phyloP scores from a whole-genome alignment of 2,797 vertebrate species.

The Vespertilio murinus region DNA sequence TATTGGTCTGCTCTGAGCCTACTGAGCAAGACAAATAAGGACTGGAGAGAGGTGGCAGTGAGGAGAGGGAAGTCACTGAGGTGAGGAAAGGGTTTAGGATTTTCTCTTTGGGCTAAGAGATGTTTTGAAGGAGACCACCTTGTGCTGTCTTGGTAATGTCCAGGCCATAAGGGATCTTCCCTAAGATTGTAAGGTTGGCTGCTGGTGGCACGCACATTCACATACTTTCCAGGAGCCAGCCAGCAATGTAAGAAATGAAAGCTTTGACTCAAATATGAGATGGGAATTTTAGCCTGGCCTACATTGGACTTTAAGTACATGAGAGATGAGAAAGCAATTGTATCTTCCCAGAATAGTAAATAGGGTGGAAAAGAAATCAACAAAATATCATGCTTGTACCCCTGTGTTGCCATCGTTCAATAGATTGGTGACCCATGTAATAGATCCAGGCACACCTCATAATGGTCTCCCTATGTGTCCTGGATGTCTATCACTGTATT shows the following conservation, averaged over 20 bases:
- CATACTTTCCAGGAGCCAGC: background rate
- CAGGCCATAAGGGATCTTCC: background rate
- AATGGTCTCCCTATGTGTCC: background rate
- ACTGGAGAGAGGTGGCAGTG: background rate
- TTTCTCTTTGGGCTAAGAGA: background rate
- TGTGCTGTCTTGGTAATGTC: background rate
- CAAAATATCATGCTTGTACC: background rate
- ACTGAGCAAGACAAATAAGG: background rate
- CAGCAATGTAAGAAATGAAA: background rate
- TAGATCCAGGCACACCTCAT: background rate
- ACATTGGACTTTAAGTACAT: background rate
- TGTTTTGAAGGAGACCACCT: background rate
- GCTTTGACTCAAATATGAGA: background rate
- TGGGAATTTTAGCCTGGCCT: background rate
- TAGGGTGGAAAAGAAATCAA: background rate
- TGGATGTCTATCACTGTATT: background rate
- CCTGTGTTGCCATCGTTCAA: background rate
- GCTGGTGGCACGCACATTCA: background rate
- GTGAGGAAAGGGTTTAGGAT: background rate
- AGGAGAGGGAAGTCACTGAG: background rate
- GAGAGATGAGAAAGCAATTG: background rate
- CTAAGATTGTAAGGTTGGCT: background rate
- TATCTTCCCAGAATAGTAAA: background rate
- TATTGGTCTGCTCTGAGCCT: background rate
- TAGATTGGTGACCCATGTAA: background rate